These are phyloP conservation scores for Enhydra lutris DNA, from an alignment of 2,113 vertebrate genomes.

Conservation along the genomic window DNA sequence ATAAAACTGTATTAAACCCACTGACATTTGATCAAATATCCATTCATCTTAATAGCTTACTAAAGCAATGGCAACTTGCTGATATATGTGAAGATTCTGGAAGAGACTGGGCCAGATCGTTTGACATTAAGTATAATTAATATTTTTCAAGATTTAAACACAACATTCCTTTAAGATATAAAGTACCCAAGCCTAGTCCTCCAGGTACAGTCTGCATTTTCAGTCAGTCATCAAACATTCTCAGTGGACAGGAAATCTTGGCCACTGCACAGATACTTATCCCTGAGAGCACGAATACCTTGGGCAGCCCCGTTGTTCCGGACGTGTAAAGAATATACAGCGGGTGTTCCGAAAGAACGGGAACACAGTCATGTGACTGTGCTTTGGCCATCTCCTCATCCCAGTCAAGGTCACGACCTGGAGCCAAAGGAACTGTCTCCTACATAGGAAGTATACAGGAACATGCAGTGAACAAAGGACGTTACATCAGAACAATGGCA, in stretches of 20 bases:
- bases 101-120: neutral
- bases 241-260: conserved; percentile 23
- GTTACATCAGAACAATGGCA: neutral
- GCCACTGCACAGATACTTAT: neutral
- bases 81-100: neutral
- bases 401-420: conserved; percentile 90
- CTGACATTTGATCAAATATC: neutral
- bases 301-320: conserved; percentile 95
- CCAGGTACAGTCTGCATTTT: neutral
- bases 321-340: conserved; percentile 98
- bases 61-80: neutral
- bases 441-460: conserved; percentile 63
- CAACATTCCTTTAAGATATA: neutral
- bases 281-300: conserved; percentile 83
- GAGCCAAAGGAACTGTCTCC: conserved; percentile 84
- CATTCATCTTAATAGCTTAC: neutral
- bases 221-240: conserved; percentile 45
- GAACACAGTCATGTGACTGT: conserved; percentile 87
- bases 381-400: conserved; percentile 92
- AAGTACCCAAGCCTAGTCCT: neutral
- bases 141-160: neutral
- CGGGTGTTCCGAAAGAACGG: conserved; percentile 91
- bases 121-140: neutral
- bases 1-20: neutral
- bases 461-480: neutral